A percentile compares a stretch with the other conserved stretches of the same genome.
phyloP scores from a whole-genome alignment of 1,140 invertebrate species.

The Mercenaria mercenaria region DNA sequence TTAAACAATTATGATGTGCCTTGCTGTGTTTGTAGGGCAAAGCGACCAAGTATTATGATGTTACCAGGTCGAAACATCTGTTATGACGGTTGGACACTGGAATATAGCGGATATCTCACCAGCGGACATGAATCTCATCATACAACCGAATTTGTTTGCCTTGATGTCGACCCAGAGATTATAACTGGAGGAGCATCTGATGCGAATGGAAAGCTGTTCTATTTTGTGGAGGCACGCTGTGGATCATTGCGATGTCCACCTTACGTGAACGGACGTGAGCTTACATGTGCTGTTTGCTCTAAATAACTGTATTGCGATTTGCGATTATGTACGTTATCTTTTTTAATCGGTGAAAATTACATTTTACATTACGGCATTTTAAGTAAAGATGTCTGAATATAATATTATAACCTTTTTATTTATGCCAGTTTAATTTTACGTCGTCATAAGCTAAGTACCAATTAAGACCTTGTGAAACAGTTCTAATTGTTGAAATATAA shows the following conservation, averaged over 20 bases:
- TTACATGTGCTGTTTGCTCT: constrained; percentile 74
- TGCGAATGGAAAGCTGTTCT: constrained; percentile 68
- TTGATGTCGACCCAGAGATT: constrained; percentile 67
- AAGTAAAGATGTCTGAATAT: no score
- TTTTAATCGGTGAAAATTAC: no score
- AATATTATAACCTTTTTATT: no score
- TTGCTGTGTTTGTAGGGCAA: constrained; percentile 63
- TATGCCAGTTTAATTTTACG: no score
- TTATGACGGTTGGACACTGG: no score
- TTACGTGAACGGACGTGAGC: constrained; percentile 63
- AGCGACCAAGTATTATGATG: constrained; percentile 63
- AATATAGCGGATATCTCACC: constrained; percentile 74
- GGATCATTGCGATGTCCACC: constrained; percentile 71
- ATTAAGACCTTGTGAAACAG: no score
- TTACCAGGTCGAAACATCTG: no score
- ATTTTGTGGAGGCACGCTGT: constrained; percentile 63
- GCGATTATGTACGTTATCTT: no score
- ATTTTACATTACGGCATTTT: no score
- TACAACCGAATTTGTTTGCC: constrained; percentile 65
- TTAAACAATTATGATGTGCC: constrained; percentile 70
- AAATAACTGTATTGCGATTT: no score
- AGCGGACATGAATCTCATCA: not conserved
- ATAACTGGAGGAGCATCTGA: not conserved
- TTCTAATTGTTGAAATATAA: no score
- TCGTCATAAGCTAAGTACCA: no score